Evolutionary conservation across 2,797 vertebrate species (phyloP).

Genomic region (Erithacus rubecula): DNA sequence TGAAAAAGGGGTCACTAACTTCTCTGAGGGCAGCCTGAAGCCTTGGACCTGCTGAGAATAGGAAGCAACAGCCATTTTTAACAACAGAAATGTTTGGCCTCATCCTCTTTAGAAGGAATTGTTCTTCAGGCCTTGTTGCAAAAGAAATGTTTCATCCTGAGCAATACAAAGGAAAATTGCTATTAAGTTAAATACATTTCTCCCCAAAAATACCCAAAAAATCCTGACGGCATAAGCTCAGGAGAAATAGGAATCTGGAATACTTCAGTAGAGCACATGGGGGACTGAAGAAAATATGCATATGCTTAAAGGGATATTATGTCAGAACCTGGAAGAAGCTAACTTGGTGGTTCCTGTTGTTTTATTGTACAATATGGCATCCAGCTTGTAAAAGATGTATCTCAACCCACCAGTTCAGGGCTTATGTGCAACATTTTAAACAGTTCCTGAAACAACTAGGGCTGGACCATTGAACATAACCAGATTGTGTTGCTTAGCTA

Average conservation of each 20-base stretch:
- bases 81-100: neutral
- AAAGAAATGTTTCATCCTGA: neutral
- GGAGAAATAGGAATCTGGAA: neutral
- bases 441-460: neutral
- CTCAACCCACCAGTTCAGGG: neutral
- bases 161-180: neutral
- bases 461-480: neutral
- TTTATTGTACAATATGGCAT: neutral
- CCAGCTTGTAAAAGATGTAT: neutral
- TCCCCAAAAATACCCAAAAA: neutral
- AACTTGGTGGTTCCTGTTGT: neutral
- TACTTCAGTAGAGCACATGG: neutral
- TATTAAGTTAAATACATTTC: neutral
- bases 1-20: conserved; percentile 40
- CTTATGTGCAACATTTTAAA: neutral
- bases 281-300: neutral
- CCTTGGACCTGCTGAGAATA: neutral
- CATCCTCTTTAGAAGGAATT: neutral
- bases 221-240: neutral
- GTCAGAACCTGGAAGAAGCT: neutral
- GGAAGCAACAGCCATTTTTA: neutral
- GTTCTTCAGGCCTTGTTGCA: neutral
- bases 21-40: conserved; percentile 28
- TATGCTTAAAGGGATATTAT: neutral
- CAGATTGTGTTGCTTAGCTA: neutral